Evolutionary conservation across 2,888 invertebrate genomes (phyloP).

Genomic region (Coleophora deauratella): DNA sequence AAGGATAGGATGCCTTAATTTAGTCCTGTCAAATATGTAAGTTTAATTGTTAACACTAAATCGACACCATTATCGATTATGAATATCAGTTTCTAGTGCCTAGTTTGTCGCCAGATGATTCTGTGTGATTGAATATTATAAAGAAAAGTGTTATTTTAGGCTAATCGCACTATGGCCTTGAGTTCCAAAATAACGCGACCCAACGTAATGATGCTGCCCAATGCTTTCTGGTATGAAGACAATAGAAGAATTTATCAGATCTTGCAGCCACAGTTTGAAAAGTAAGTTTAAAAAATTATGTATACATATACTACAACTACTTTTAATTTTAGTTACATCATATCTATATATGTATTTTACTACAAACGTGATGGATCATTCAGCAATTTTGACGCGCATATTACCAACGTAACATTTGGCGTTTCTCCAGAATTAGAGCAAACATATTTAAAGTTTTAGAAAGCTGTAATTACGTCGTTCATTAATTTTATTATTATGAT

Average conservation of each 20-base stretch:
- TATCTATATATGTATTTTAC: neutral
- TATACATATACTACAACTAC: too few relatives aligned
- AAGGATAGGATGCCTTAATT: too few relatives aligned
- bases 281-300: constrained; percentile 36
- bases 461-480: constrained; percentile 14
- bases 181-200: constrained; percentile 27
- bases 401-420: constrained; percentile 24
- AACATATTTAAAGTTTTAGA: constrained; percentile 27
- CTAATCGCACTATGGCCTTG: constrained; percentile 50
- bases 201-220: constrained; percentile 43
- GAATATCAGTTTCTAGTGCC: too few relatives aligned
- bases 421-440: constrained; percentile 29
- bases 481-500: too few relatives aligned
- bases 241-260: constrained; percentile 64
- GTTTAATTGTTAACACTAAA: too few relatives aligned
- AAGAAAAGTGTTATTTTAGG: constrained; percentile 40
- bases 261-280: constrained; percentile 50
- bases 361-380: neutral
- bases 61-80: too few relatives aligned
- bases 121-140: too few relatives aligned
- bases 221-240: constrained; percentile 72
- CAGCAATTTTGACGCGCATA: neutral
- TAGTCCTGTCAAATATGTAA: too few relatives aligned
- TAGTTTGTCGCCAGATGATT: too few relatives aligned
- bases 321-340: too few relatives aligned